These are phyloP conservation scores for Eutolmus rufibarbis DNA, from an alignment of 2,888 invertebrate species.

Conservation along the genomic window DNA sequence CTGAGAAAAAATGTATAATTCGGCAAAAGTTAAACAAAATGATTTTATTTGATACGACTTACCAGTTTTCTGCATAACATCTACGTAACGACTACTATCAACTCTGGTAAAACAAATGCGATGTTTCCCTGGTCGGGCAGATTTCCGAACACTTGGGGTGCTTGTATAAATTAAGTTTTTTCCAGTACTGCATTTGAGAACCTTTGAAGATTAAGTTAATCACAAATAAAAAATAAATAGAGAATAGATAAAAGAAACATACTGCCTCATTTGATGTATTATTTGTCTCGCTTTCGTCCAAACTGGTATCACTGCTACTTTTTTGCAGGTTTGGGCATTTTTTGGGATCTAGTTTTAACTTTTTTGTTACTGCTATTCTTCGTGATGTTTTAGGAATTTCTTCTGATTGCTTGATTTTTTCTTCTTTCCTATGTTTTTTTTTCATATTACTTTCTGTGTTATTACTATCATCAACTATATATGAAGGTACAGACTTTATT, in stretches of 20 bases:
- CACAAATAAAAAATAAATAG: neutral
- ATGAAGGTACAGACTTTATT: neutral
- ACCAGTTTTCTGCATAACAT: conserved; percentile 26
- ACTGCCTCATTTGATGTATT: neutral
- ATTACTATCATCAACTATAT: neutral
- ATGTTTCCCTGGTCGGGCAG: neutral
- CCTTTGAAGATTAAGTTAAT: neutral
- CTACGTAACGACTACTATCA: conserved; percentile 16
- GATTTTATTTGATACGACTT: conserved; percentile 4
- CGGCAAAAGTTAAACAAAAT: neutral
- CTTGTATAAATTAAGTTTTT: neutral
- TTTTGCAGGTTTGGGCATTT: neutral
- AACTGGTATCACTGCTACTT: neutral
- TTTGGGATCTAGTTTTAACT: neutral
- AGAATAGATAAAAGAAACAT: neutral
- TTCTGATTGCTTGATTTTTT: neutral
- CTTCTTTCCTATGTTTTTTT: neutral
- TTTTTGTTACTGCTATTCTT: neutral
- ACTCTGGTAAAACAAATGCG: conserved; percentile 40
- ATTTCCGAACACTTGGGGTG: neutral
- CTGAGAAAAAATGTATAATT: neutral
- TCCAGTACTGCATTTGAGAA: neutral
- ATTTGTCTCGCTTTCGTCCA: neutral
- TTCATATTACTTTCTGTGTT: neutral
- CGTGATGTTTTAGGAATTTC: neutral